Evolutionary conservation across 2,797 vertebrate genomes (phyloP), one percentile per base, ranked within the genome.

Genomic region (Coendou prehensilis): DNA sequence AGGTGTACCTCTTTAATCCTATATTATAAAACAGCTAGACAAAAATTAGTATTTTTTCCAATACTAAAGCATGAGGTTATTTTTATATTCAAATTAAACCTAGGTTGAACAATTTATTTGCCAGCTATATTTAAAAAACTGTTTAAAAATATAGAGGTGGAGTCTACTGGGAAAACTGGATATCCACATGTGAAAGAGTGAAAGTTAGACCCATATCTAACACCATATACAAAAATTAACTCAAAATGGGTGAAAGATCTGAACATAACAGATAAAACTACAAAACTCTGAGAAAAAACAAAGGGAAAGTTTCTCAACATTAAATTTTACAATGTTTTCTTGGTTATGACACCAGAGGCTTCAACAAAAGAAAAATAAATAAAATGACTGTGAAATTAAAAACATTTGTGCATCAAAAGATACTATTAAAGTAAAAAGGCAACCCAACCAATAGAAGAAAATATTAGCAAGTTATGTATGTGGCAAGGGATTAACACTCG

Each of bases 31-130:
- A 85, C 17, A 83, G 64, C 69, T 85, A 26, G 5, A 85, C 23
- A 97, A 80, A 93, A 97, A 76, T 80, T 9, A 82, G 15, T 82
- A 91, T 57, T 69, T 94, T 14, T 88, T 81, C 8, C 59, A 88
- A 52, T 64, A 73, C 59, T 20, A 81, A 59, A 88, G 15, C 8
- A 41, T 86, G 45, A 37, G 9, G 14, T 93, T 85, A 88, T 17
- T 76, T 88, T 6, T 45, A 64, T 2, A 67, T 91, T 91, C 47
- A 86, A 93, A 67, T 47, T 67, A 54, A 89, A 94, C 78, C 87
- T 67, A 91, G 52, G 2, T 47, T 80, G 6, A 93, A 30, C 0
- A 13, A 87, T 54, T 83, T 73, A 83, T 87, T 73, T 92, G n/a
- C 45, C 73, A 92, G 15, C 15, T 79, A 86, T 90, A 28, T 64